phyloP scores from a whole-genome alignment of 1,140 invertebrate genomes.

The Drosophila baimaii region DNA sequence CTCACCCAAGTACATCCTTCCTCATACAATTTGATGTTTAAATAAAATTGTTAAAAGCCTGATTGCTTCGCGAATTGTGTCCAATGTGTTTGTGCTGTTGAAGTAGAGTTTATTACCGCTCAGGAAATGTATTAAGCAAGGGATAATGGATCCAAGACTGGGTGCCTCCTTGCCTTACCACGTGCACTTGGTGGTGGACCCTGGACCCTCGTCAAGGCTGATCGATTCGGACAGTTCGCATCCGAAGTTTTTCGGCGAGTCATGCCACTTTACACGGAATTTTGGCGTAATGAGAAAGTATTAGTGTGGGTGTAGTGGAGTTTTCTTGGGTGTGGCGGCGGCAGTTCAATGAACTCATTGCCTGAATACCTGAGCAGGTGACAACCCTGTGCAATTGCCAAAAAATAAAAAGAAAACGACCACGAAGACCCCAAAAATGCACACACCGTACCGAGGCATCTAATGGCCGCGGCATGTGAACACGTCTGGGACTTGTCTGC shows the following conservation, averaged over 20 bases:
- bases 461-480: slow-evolving; percentile 30
- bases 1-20: not conserved
- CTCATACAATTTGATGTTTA: not conserved
- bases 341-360: slow-evolving; percentile 12
- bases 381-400: slow-evolving; percentile 44
- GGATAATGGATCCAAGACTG: slow-evolving; percentile 8
- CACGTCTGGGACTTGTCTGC: slow-evolving; percentile 56
- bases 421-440: not conserved
- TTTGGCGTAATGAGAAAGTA: slow-evolving; percentile 49
- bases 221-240: slow-evolving; percentile 53
- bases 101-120: slow-evolving; percentile 12
- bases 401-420: not conserved
- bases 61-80: slow-evolving; percentile 3
- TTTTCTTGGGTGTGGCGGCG: slow-evolving; percentile 34
- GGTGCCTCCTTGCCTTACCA: slow-evolving; percentile 3
- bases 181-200: slow-evolving; percentile 24
- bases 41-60: slow-evolving; percentile 2
- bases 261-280: slow-evolving; percentile 48
- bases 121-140: slow-evolving; percentile 6
- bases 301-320: slow-evolving; percentile 33
- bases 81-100: not conserved
- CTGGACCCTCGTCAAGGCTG: slow-evolving; percentile 47
- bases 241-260: slow-evolving; percentile 42
- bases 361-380: slow-evolving; percentile 20
- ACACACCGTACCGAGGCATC: slow-evolving; percentile 18